These are phyloP conservation scores for Ganaspis sp. DNA, from an alignment of 1,140 invertebrate species.

Conservation along the genomic window DNA sequence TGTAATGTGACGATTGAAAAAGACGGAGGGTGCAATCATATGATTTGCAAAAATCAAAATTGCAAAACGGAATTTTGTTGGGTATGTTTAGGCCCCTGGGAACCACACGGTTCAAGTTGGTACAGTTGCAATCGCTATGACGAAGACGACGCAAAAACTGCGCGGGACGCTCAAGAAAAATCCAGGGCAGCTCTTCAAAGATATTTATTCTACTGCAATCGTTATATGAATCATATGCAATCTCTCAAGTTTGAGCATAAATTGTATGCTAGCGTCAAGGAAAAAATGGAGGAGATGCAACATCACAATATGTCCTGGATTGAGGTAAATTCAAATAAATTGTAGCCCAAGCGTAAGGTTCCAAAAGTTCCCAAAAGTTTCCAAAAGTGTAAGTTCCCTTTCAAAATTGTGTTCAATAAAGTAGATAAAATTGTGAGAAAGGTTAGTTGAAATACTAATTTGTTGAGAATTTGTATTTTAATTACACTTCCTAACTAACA, in stretches of 20 bases:
- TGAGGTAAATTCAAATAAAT: constrained; percentile 85
- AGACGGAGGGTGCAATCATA: constrained; percentile 99
- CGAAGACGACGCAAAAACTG: constrained; percentile 97
- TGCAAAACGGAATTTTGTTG: constrained; percentile 99
- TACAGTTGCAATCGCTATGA: constrained; percentile 99
- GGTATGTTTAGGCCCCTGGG: constrained; percentile 99
- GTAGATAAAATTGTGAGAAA: no score
- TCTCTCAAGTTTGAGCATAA: constrained; percentile 98
- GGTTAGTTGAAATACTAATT: no score
- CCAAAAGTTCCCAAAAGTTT: no score
- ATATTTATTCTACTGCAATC: constrained; percentile 99
- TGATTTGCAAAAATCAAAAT: constrained; percentile 99
- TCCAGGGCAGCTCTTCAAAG: constrained; percentile 93
- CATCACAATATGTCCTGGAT: constrained; percentile 99
- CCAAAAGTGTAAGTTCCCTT: no score
- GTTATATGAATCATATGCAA: constrained; percentile 99
- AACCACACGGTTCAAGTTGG: constrained; percentile 98
- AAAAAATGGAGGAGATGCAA: constrained; percentile 99
- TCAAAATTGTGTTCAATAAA: no score
- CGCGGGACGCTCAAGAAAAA: constrained; percentile 95
- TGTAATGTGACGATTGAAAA: constrained; percentile 99
- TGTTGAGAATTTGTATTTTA: no score
- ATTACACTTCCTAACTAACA: no score
- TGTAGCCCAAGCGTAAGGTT: no score
- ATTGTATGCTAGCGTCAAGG: constrained; percentile 94